These are phyloP conservation scores for Amniataba percoides DNA, from an alignment of 2,797 vertebrate species.

Conservation along the genomic window DNA sequence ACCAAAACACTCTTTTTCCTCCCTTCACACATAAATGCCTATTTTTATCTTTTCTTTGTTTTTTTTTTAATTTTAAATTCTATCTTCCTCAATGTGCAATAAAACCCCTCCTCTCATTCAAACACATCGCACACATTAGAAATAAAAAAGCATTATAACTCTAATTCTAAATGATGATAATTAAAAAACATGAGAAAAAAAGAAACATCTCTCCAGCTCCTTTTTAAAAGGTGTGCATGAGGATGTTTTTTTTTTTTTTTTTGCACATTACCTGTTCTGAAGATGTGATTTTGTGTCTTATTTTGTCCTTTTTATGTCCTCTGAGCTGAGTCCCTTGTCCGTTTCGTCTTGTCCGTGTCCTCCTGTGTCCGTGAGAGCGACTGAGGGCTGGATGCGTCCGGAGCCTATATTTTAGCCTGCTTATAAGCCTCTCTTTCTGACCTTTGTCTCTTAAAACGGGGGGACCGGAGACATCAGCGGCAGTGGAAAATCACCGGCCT, in stretches of 20 bases:
- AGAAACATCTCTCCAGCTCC: not conserved
- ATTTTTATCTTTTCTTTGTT: not conserved
- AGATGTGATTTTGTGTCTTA: slow-evolving; percentile 47
- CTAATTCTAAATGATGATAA: not conserved
- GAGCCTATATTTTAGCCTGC: slow-evolving; percentile 74
- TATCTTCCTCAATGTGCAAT: no score
- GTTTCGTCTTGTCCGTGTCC: slow-evolving; percentile 68
- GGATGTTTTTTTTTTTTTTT: not conserved
- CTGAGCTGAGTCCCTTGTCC: slow-evolving; percentile 68
- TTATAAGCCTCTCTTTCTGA: slow-evolving; percentile 89
- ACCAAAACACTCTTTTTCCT: not conserved
- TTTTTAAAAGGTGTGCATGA: slow-evolving; percentile 17
- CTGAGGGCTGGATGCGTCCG: slow-evolving; percentile 75
- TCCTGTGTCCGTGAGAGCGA: slow-evolving; percentile 71
- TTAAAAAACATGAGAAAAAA: not conserved
- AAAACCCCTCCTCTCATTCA: not conserved
- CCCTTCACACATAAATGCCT: no score
- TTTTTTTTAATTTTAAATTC: no score
- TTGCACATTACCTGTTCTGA: slow-evolving; percentile 69
- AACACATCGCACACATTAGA: not conserved
- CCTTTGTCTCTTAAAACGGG: slow-evolving; percentile 92
- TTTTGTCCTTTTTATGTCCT: slow-evolving; percentile 78
- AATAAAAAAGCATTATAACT: not conserved
- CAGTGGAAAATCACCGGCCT: slow-evolving; percentile 97
- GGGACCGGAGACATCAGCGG: slow-evolving; percentile 90